These are phyloP conservation scores for Mesochorus sp. DNA, from an alignment of 2,888 invertebrate genomes.

Conservation along the genomic window DNA sequence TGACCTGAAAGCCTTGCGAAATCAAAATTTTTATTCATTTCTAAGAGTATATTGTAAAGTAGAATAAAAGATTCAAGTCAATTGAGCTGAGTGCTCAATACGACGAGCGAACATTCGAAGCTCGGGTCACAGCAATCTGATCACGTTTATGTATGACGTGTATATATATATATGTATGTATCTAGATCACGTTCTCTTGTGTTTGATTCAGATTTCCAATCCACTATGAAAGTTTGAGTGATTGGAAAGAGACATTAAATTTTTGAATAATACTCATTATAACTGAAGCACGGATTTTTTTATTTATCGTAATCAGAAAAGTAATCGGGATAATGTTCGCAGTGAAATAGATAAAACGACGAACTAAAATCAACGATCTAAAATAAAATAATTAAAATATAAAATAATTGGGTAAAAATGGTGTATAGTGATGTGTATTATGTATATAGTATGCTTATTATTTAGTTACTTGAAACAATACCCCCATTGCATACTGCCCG, in stretches of 20 bases:
- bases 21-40: neutral
- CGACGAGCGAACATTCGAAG: neutral
- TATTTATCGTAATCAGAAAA: neutral
- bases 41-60: neutral
- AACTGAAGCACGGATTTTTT: neutral
- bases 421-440: too few relatives aligned
- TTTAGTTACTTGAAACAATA: neutral
- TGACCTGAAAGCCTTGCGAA: too few relatives aligned
- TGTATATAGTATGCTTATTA: constrained; percentile 4
- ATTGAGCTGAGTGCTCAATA: neutral
- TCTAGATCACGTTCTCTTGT: neutral
- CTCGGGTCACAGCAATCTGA: constrained; percentile 5
- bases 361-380: neutral
- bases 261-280: neutral
- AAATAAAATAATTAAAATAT: too few relatives aligned
- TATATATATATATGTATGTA: neutral
- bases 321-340: neutral
- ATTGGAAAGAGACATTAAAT: neutral
- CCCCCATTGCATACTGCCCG: constrained; percentile 68
- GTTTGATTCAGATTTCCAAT: constrained; percentile 17
- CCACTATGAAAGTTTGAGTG: constrained; percentile 28
- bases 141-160: constrained; percentile 13
- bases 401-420: too few relatives aligned
- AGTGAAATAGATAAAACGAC: too few relatives aligned
- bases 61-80: neutral